Percentiles rank a stretch among this genome's conserved stretches.
Conservation (phyloP, 92 coral and sea anemone species). For the Phymanthus crucifer region DNA sequence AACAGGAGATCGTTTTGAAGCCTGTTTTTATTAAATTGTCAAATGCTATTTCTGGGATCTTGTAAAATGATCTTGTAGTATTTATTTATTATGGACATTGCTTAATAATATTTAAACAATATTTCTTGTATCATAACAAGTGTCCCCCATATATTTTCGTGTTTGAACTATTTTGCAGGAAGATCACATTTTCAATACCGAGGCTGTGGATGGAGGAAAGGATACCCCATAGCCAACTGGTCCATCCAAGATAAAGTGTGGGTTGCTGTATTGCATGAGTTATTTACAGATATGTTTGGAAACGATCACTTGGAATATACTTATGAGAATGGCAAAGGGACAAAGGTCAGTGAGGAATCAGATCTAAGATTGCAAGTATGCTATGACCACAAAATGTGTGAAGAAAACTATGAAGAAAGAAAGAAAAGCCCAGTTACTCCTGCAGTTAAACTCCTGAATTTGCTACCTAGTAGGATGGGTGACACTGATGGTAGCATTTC, state of each 20-base stretch:
- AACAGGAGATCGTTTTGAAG: background rate
- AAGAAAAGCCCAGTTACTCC: slow-evolving; percentile 8
- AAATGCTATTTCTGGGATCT: slow-evolving; percentile 6
- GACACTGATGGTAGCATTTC: slow-evolving; percentile 13
- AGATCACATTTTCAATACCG: slow-evolving; percentile 19
- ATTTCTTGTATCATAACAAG: background rate
- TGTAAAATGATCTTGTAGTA: background rate
- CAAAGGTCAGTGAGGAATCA: slow-evolving; percentile 21
- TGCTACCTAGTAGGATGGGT: slow-evolving; percentile 6
- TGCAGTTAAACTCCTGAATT: slow-evolving; percentile 3
- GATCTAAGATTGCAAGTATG: slow-evolving; percentile 4
- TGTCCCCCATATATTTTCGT: background rate
- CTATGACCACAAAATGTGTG: slow-evolving; percentile 16
- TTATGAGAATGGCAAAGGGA: slow-evolving; percentile 18
- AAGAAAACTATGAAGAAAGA: slow-evolving; percentile 17
- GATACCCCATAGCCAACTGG: slow-evolving; percentile 1
- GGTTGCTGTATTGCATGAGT: slow-evolving; percentile 14
- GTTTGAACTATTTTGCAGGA: slow-evolving; percentile 9
- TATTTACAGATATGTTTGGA: slow-evolving; percentile 24
- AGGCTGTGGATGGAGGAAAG: slow-evolving; percentile 27
- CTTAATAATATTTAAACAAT: background rate
- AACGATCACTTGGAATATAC: slow-evolving; percentile 1
- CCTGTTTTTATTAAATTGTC: slow-evolving; percentile 2
- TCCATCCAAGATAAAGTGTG: slow-evolving; percentile 20
- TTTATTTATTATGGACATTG: background rate